These are phyloP conservation scores for Mimas tiliae DNA, from an alignment of 2,888 invertebrate genomes.

Conservation along the genomic window DNA sequence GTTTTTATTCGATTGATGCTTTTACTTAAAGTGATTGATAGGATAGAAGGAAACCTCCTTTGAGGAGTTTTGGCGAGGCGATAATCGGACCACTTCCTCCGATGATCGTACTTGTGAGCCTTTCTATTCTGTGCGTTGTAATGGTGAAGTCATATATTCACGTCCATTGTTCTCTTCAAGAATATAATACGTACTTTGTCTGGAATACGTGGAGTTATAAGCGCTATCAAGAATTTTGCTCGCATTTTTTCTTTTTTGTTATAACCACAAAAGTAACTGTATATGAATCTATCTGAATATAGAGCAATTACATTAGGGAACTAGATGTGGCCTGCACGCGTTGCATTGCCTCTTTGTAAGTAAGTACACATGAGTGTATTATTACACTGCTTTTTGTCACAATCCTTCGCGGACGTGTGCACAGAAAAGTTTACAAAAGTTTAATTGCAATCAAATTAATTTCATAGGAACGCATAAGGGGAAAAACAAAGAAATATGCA, in stretches of 20 bases:
- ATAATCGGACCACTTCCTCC: constrained; percentile 23
- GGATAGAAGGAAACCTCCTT: constrained; percentile 42
- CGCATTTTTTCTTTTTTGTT: background rate
- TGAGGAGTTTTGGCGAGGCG: constrained; percentile 19
- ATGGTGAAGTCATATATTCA: constrained; percentile 18
- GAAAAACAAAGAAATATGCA: too few species aligned
- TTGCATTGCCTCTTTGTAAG: too few species aligned
- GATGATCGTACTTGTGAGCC: constrained; percentile 21
- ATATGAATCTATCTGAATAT: background rate
- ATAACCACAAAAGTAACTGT: background rate
- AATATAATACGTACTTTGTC: constrained; percentile 10
- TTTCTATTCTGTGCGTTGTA: constrained; percentile 15
- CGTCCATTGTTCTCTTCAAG: constrained; percentile 21
- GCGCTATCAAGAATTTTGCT: background rate
- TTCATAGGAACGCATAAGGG: too few species aligned
- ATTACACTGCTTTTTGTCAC: too few species aligned
- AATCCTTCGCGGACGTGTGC: too few species aligned
- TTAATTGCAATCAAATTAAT: too few species aligned
- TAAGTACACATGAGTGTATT: too few species aligned
- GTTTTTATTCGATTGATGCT: constrained; percentile 58
- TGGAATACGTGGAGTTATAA: constrained; percentile 6
- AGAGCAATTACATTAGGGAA: too few species aligned
- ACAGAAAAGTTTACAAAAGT: too few species aligned
- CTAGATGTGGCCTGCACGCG: too few species aligned
- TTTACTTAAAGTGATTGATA: constrained; percentile 55